phyloP scores from a whole-genome alignment of 2,113 vertebrate species.

The Pungitius pungitius region DNA sequence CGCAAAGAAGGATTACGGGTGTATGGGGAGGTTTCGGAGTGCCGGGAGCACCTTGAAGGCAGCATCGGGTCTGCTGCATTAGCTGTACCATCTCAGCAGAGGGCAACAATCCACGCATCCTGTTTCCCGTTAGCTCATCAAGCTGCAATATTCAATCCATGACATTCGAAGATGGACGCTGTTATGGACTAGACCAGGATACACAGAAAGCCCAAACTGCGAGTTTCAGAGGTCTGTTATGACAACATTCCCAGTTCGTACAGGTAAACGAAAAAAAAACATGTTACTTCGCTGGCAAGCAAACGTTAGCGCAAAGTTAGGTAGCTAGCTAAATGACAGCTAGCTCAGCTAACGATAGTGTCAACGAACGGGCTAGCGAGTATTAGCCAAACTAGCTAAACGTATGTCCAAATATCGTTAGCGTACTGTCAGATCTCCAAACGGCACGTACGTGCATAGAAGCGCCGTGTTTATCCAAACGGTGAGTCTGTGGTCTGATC shows the following conservation, averaged over 20 bases:
- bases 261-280: constrained; percentile 62
- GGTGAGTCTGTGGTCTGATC: neutral
- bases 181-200: constrained; percentile 59
- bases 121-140: constrained; percentile 61
- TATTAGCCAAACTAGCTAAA: constrained; percentile 42
- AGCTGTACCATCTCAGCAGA: constrained; percentile 23
- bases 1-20: neutral
- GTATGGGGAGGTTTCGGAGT: neutral
- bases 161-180: constrained; percentile 76
- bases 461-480: neutral
- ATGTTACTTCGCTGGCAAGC: neutral
- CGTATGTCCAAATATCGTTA: constrained; percentile 13
- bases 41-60: constrained; percentile 17
- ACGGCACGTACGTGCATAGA: neutral
- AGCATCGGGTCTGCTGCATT: neutral
- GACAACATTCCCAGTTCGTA: constrained; percentile 56
- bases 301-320: constrained; percentile 38
- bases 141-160: constrained; percentile 56
- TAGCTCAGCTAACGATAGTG: constrained; percentile 50
- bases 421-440: constrained; percentile 32
- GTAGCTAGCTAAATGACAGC: constrained; percentile 49
- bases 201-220: constrained; percentile 35
- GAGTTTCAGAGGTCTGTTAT: constrained; percentile 61
- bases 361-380: constrained; percentile 59
- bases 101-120: constrained; percentile 35